Evolutionary conservation across 2,113 vertebrate genomes (phyloP).

Genomic region (Alexandromys fortis): DNA sequence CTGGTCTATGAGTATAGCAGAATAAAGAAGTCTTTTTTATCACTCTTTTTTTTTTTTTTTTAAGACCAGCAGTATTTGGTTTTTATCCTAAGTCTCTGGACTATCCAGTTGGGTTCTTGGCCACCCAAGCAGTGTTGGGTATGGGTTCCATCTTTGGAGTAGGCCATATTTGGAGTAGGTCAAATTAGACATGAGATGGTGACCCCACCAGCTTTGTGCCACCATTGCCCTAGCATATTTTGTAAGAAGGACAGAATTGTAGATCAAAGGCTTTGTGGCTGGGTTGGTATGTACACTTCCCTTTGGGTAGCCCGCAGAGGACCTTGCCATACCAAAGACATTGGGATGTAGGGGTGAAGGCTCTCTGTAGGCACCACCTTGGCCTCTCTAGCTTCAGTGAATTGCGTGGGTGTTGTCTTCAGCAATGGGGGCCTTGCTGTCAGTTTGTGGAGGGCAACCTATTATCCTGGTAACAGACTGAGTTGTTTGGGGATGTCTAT

Average conservation of each 20-base stretch:
- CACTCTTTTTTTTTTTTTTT: neutral
- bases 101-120: neutral
- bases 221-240: neutral
- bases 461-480: neutral
- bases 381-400: neutral
- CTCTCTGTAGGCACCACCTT: neutral
- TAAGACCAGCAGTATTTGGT: neutral
- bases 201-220: neutral
- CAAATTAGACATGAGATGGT: neutral
- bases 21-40: neutral
- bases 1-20: neutral
- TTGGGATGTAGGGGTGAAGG: neutral
- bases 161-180: neutral
- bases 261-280: neutral
- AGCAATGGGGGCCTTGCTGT: neutral
- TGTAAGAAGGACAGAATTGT: neutral
- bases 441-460: neutral
- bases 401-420: neutral
- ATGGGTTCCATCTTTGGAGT: neutral
- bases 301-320: neutral
- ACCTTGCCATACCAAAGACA: neutral
- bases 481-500: neutral
- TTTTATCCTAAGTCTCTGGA: neutral
- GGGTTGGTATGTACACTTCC: neutral
- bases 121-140: neutral